Percentiles rank a stretch among this genome's conserved stretches.
Conservation (phyloP, 2,797 vertebrate genomes). For the Limnodromus scolopaceus region DNA sequence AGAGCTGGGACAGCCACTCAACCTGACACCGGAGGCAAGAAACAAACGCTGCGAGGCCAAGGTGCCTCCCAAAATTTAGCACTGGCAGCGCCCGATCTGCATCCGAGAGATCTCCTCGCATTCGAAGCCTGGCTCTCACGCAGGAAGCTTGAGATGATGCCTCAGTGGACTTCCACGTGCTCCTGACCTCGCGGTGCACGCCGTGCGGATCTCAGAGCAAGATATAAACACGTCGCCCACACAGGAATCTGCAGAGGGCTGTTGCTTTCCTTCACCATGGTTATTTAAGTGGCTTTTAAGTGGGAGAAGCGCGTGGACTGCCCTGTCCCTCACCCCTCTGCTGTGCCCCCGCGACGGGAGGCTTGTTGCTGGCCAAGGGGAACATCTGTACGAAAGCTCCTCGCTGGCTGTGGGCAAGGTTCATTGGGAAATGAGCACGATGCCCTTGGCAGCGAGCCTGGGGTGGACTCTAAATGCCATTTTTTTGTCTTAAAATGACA, state of each 20-base stretch:
- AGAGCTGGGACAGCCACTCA: not conserved
- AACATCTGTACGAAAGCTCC: not conserved
- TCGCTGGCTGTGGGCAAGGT: not conserved
- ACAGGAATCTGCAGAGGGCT: not conserved
- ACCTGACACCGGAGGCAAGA: not conserved
- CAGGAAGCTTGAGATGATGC: not conserved
- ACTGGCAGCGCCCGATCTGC: not conserved
- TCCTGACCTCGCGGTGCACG: fast-evolving
- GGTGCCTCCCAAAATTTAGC: not conserved
- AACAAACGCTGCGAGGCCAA: not conserved
- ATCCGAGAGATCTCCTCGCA: not conserved
- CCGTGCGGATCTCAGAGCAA: not conserved
- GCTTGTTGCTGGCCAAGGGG: not conserved
- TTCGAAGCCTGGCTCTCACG: not conserved
- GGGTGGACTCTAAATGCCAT: not conserved
- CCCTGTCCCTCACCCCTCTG: not conserved
- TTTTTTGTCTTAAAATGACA: not conserved
- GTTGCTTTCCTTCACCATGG: not conserved
- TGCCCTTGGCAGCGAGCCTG: not conserved
- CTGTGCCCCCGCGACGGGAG: not conserved
- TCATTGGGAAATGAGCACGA: not conserved
- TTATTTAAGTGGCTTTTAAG: not conserved
- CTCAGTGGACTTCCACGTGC: fast-evolving
- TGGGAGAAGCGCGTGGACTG: not conserved
- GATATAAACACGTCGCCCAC: fast-evolving